Evolutionary conservation across 2,113 vertebrate species (phyloP).

Genomic region (Tragelaphus strepsiceros): DNA sequence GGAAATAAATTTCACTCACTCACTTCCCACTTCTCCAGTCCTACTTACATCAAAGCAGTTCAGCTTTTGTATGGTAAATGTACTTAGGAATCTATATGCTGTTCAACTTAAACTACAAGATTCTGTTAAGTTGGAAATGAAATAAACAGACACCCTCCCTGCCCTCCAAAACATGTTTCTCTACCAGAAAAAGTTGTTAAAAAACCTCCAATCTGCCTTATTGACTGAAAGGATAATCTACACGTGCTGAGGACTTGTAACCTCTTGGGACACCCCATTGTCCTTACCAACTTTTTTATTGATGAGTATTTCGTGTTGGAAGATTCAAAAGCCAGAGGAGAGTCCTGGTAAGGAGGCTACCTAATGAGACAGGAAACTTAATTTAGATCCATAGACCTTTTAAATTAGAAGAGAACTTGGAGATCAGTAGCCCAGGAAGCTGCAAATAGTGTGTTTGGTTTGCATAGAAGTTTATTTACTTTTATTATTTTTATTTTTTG

Average conservation of each 20-base stretch:
- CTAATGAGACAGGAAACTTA: background rate
- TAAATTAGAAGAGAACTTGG: background rate
- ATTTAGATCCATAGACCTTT: background rate
- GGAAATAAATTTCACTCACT: background rate
- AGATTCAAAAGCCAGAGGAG: background rate
- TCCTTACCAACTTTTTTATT: background rate
- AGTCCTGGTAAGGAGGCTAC: background rate
- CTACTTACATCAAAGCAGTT: background rate
- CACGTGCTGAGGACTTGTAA: background rate
- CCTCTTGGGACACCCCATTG: background rate
- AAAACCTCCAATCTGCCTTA: background rate
- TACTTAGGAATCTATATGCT: background rate
- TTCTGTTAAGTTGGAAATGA: background rate
- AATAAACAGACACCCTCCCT: background rate
- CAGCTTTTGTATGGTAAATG: background rate
- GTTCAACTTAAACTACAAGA: background rate
- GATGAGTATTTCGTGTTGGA: background rate
- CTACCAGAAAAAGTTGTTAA: background rate
- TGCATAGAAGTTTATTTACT: background rate
- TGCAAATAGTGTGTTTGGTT: background rate
- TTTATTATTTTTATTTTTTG: background rate
- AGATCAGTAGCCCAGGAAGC: background rate
- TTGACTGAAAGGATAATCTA: background rate
- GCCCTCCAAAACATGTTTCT: background rate
- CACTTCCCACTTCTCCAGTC: background rate